Evolutionary conservation across 2,888 invertebrate genomes (phyloP), one percentile per base, ranked within the genome.

Genomic region (Trissolcus brochymenae): DNA sequence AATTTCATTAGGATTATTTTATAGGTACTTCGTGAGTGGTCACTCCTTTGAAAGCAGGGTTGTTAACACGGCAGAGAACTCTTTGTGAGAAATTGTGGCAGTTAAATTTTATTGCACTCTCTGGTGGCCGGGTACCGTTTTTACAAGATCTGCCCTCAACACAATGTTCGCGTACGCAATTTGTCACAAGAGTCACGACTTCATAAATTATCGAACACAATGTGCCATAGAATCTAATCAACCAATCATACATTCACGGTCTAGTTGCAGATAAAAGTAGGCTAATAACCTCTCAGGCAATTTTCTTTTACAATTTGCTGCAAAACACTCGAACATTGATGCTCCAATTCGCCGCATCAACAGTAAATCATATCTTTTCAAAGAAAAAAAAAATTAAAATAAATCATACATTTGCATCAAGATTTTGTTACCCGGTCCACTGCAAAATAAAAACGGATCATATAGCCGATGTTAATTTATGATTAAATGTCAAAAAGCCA

Each of bases 91-190:
- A 72, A 70, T 70, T 61, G 51, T 81, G 84, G 83, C 81, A 82
- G 84, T 86, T 86, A 83, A 87, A 81, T 87, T 88, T 88, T 88
- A 88, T 87, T 87, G 83, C 84, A 75, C 79, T 82, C 74, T 68
- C 68, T 76, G 79, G 76, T 77, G 76, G 76, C 80, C 83, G 81
- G 81, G 82, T 82, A 82, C 83, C 82, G 84, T 85, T 87, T 86
- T 86, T 87, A 84, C 84, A 81, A 81, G 83, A 83, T 81, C 80
- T 79, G 82, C 81, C 78, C 83, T 84, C 83, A 65, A 79, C 75
- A 86, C 86, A 87, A 84, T 87, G 87, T 88, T 86, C 85, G 84
- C 85, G 86, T 85, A 85, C 85, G 84, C 84, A 84, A 86, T 87
- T 88, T 87, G 86, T 87, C 86, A 86, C 84, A 83, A 85, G 81